Evolutionary conservation across 2,113 vertebrate genomes (phyloP), one percentile per base, ranked within the genome.

Genomic region (Cettia cetti): DNA sequence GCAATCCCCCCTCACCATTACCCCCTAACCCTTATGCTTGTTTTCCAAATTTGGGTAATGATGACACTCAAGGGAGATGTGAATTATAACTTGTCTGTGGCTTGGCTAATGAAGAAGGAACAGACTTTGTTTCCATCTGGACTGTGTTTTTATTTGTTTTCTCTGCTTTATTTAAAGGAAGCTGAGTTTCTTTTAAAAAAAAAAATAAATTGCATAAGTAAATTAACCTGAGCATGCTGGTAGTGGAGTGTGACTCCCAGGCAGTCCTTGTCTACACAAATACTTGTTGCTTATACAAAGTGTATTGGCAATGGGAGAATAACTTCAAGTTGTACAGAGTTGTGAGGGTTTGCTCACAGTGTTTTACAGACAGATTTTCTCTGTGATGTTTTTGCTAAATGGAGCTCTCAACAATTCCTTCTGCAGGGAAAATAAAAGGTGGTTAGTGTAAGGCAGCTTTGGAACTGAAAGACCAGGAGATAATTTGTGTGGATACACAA

Each of bases 81-180:
- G 83, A 95, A 94, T 92, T 94, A 75, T 68, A 56, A 94, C 72
- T 96, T 89, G 86, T 86, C 83, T 95, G 86, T 94, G 91, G 72
- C 47, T 95, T 96, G 92, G 92, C 92, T 92, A 82, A 86, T 71
- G 89, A 94, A 92, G 31, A 86, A 84, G 92, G 57, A 94, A 56
- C 83, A 91, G 92, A 59, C 71, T 95, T 93, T 52, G 65, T 91
- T 96, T 94, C 95, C 92, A 94, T 96, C 92, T 97, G 95, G 94
- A 86, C 91, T 92, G 53, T 83, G 86, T 71, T 70, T 96, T 89
- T 91, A 75, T 93, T 94, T 96, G 90, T 95, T 92, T 94, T 88
- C 76, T 86, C 82, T 82, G 64, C 33, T 94, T 92, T 92, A 90
- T 52, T 44, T 81, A 81, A 93, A 78, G 69, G 68, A 92, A 94